A percentile compares a stretch with the other conserved stretches of the same genome.
Conservation (phyloP, 2,888 invertebrate species). For the Microplitis deprimator region DNA sequence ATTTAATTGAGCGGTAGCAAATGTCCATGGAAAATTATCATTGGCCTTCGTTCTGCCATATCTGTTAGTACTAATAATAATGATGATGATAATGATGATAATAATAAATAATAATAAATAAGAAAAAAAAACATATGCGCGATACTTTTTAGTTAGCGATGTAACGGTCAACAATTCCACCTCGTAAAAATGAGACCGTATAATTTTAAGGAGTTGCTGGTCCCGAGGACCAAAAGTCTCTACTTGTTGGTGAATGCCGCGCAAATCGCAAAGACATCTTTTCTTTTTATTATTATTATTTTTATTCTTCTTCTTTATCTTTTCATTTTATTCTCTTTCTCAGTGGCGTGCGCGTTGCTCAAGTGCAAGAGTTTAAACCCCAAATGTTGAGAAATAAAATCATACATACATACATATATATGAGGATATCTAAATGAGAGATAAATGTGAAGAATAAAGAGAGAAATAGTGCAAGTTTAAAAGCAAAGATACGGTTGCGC, state of each 20-base stretch:
- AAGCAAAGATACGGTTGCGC: constrained; percentile 32
- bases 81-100: not conserved
- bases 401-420: not conserved
- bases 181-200: constrained; percentile 53
- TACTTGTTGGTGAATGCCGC: constrained; percentile 11
- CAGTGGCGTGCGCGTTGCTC: constrained; percentile 7
- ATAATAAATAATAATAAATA: not conserved
- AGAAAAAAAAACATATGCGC: constrained; percentile 18
- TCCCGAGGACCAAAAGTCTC: constrained; percentile 26
- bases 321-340: not conserved
- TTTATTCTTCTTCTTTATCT: not conserved
- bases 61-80: not conserved
- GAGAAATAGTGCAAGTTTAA: constrained; percentile 26
- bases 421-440: not conserved
- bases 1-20: constrained; percentile 31
- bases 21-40: constrained; percentile 33
- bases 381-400: constrained; percentile 12
- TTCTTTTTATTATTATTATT: constrained; percentile 1
- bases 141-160: constrained; percentile 47
- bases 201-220: constrained; percentile 48
- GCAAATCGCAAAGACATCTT: constrained; percentile 18
- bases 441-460: not conserved
- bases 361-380: constrained; percentile 14
- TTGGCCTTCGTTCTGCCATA: constrained; percentile 12
- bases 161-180: constrained; percentile 51